Base-by-base conservation (phyloP, 2,113 vertebrate species). In the Lamprotornis superbus region DNA sequence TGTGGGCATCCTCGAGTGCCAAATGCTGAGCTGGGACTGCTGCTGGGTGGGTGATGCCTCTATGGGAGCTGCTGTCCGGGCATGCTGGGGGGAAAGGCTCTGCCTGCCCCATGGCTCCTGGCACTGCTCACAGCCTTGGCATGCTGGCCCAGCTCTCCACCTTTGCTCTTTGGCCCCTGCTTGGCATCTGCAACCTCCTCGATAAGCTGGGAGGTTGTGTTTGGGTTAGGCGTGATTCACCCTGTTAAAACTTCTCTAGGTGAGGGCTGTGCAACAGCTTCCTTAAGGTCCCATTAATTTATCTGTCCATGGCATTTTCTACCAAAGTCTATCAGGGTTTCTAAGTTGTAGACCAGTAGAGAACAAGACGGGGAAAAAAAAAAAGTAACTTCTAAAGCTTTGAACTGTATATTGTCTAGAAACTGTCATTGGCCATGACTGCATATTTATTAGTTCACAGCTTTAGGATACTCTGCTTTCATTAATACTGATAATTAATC, bases 401-500 rank as follows among this genome's bases (percentile, higher is more conserved):
- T 80, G 39, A 93, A 67, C 17, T 80, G 5, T 27, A 10, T 59
- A 25, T 59, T 79, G n/a, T 52, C 33, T 80, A 21, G 31, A 46
- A 30, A 60, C 10, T 65, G 47, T 39, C 47, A n/a, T 59, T 65
- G 69, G 63, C 39, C 40, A 7, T 23, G 44, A 44, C 46, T 63
- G 33, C 3, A 1, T 83, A 16, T 81, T 74, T 91, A 52, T 59
- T 81, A 73, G 55, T 46, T 60, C 33, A 15, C 59, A 68, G 79
- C 56, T 94, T 87, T 87, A 82, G 59, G 89, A 56, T 90, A 82
- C 82, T 92, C 44, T 91, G 39, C 23, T 88, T 47, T 91, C 89
- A 83, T 94, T 94, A 95, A 90, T 90, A 63, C 9, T 90, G 75
- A 90, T 83, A 91, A 89, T 90, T 82, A 95, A 78, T 63, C 63